These are phyloP conservation scores for Euura lappo DNA, from an alignment of 1,140 invertebrate genomes.

Conservation along the genomic window DNA sequence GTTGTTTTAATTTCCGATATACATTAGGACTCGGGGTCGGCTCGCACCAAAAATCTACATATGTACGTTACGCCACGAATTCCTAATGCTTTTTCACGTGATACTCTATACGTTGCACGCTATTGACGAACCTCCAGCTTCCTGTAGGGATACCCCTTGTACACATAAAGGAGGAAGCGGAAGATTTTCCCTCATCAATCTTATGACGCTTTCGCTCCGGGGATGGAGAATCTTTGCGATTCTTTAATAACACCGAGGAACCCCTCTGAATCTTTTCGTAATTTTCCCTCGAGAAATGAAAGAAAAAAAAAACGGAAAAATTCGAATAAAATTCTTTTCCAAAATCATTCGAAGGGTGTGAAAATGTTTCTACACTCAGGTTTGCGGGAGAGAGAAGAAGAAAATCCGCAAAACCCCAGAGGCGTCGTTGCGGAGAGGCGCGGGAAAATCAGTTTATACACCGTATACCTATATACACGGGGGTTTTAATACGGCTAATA, in stretches of 20 bases:
- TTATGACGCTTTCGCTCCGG: background rate
- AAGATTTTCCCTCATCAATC: background rate
- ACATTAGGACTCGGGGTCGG: conserved; percentile 32
- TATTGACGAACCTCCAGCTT: background rate
- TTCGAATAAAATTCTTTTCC: too few relatives aligned
- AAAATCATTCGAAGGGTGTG: background rate
- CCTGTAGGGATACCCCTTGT: too few relatives aligned
- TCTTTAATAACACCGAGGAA: background rate
- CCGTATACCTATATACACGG: background rate
- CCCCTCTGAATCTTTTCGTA: background rate
- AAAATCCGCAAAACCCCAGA: background rate
- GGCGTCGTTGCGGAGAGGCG: conserved; percentile 8
- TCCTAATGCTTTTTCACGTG: background rate
- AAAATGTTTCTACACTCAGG: background rate
- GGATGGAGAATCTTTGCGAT: background rate
- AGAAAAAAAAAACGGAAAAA: too few relatives aligned
- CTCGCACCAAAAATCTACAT: conserved; percentile 25
- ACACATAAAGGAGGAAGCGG: background rate
- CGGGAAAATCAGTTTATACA: conserved; percentile 5
- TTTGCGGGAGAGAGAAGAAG: background rate
- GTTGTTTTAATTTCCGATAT: conserved; percentile 49
- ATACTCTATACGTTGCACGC: background rate
- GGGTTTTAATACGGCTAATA: conserved; percentile 10
- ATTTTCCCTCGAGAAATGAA: too few relatives aligned
- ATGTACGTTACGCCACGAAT: conserved; percentile 6